Base-by-base conservation (phyloP, 1,140 invertebrate genomes). In the Camponotus vicinus region DNA sequence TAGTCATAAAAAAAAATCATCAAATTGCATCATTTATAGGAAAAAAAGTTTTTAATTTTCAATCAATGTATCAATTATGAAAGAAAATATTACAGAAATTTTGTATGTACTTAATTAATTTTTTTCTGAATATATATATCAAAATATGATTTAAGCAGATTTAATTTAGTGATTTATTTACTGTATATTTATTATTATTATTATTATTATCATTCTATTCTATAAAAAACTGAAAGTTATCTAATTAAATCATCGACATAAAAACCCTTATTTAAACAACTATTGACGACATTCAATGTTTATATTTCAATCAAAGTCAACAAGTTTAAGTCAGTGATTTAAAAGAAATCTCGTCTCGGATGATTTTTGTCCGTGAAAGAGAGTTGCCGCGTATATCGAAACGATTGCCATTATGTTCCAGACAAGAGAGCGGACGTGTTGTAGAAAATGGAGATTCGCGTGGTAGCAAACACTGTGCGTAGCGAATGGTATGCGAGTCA, bases 391-490 rank as follows among this genome's bases (percentile, higher is more conserved):
- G 21, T 32, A 42, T 42, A 59, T 0, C 1, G 11, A 34, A 49
- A 79, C 49, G n/a, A n/a, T n/a, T n/a, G 34, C 15, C 3, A 3
- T 79, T 92, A 86, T 91, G 69, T 95, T 93, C 55, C 92, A 96
- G 97, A 97, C 76, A 95, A 95, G 71, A 95, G 97, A 77, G 96
- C 98, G 6, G 96, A 97, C 88, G 94, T 97, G 49, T 93, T 98
- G 75, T 97, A 98, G 92, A 98, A 98, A 94, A 97, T 97, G 0
- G 95, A 96, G 7, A 97, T 98, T 9, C 95, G 96, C 63, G 96
- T 98, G 8, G 96, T 98, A 75, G 96, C 96, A 63, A 98, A 97
- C 91, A 95, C 96, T 40, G 95, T 96, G 76, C 98, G 98, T 91
- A 96, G 96, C 88, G 94, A 96, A 34, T 98, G 97, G 96, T 98